Conservation (phyloP, 2,888 invertebrate species). For the Drosophila mimetica region DNA sequence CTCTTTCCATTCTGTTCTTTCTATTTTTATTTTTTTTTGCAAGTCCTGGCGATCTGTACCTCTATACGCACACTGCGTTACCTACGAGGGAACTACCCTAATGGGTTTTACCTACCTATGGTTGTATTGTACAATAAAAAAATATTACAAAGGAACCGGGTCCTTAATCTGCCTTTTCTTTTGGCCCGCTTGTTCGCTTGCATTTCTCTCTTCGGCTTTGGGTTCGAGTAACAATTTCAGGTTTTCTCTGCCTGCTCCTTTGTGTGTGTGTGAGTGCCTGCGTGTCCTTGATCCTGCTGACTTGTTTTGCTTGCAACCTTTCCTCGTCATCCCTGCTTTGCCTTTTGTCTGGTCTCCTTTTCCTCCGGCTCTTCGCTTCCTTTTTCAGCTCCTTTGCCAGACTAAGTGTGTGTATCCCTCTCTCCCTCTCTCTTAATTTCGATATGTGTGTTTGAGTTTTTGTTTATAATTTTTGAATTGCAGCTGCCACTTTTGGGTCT, state of each 20-base stretch:
- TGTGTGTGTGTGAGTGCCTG: conserved; percentile 38
- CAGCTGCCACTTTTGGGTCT: conserved; percentile 80
- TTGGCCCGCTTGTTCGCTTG: conserved; percentile 28
- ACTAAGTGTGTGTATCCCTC: conserved; percentile 15
- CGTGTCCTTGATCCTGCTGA: conserved; percentile 82
- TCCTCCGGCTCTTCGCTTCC: conserved; percentile 44
- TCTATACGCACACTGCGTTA: conserved; percentile 11
- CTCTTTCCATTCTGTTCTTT: conserved; percentile 10
- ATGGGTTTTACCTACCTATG: conserved; percentile 38
- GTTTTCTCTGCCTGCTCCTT: conserved; percentile 45
- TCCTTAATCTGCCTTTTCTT: conserved; percentile 72
- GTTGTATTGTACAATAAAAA: conserved; percentile 6
- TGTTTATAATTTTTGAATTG: conserved; percentile 72
- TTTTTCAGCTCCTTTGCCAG: conserved; percentile 56
- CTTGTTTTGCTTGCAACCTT: conserved; percentile 58
- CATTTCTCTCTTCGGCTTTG: conserved; percentile 20
- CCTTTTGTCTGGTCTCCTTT: conserved; percentile 52
- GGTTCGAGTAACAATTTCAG: conserved; percentile 68
- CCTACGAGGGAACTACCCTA: conserved; percentile 58
- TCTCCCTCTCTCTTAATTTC: conserved; percentile 8
- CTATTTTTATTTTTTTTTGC: conserved; percentile 33
- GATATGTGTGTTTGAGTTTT: conserved; percentile 25
- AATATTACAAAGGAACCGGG: conserved; percentile 75
- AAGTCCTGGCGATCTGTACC: conserved; percentile 48
- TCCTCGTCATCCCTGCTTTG: conserved; percentile 49